Evolutionary conservation across 2,888 invertebrate genomes (phyloP), one percentile per base, ranked within the genome.

Genomic region (Sinohyriopsis cumingii): DNA sequence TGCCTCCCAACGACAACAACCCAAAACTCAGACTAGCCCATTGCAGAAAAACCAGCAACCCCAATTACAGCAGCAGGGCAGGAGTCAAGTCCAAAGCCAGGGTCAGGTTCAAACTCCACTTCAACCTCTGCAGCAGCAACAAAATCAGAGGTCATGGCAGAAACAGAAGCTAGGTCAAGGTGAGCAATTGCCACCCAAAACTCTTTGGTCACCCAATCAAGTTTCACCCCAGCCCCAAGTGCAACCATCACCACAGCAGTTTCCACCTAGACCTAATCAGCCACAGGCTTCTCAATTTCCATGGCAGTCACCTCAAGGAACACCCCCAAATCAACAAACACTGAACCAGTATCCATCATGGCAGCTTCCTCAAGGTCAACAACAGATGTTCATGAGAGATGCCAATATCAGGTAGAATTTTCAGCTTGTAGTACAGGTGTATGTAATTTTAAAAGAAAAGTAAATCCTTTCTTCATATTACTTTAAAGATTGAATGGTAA

Each of bases 261-360:
- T 22, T 22, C 63, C 65, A 18, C 45, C 15, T 45, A 12, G 45
- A 45, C 45, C 45, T 45, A 45, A 45, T 77, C 84, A 59, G 74
- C 71, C 61, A 71, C 79, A 67, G 67, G 15, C 45, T 45, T 45
- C 45, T 45, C 45, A 45, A 15, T 45, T 45, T 59, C 65, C 73
- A 70, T 75, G 73, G 73, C 75, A 75, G 72, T 73, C 71, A 63
- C 63, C 61, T 54, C 70, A 61, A 57, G 57, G 59, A 59, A 56
- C 67, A 18, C 55, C 65, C 7, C 56, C 45, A 45, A 15, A 15
- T 45, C 45, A 45, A 45, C 45, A 45, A 45, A 45, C 45, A 45
- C 9, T 45, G 45, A 12, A 12, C 45, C 45, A 45, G 15, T 15
- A 45, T 45, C 45, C 45, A 45, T 15, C 45, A 45, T 45, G 45